Evolutionary conservation across 2,113 vertebrate genomes (phyloP), one percentile per base, ranked within the genome.

Genomic region (Etia nguti): DNA sequence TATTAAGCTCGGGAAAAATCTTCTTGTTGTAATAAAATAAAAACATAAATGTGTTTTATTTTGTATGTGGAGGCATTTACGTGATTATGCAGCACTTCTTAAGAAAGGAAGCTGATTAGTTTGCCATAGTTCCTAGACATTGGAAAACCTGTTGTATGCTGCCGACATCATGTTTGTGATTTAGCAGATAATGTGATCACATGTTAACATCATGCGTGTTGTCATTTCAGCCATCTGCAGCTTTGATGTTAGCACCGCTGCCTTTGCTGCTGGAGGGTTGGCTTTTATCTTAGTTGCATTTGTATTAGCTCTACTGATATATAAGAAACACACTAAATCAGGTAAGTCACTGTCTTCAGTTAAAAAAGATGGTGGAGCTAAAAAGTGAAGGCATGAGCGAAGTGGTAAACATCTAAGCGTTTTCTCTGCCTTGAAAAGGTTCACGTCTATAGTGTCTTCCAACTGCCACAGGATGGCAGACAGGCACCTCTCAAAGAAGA

Each of bases 381-480:
- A 48, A 73, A 75, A 48, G 43, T 75, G 24, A 75, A 8, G 10
- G 4, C 12, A 65, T 52, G 20, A 36, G 34, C n/a, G 0, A 26
- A 48, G 22, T 73, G 11, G 10, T 73, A 9, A 38, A 6, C 29
- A 26, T 60, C 43, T 38, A 2, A 18, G 22, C 18, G 11, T 41
- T 70, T 22, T 70, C n/a, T 70, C 62, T 15, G 68, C 68, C 41
- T 48, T 11, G 2, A 9, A 46, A 73, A 73, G 0, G 26, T 8
- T 16, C 3, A 38, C 0, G 8, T 18, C 22, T 80, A 12, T 56
- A 38, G 52, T 56, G 12, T 0, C 0, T 0, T 1, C 8, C 12
- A 36, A 12, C 13, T 41, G 34, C 34, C 54, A 56, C 54, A 11
- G 55, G 52, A 41, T 56, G 10, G 54, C 54, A 80, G 52, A 24